Evolutionary conservation across 1,140 invertebrate species (phyloP), one percentile per base, ranked within the genome.

Genomic region (Magallana angulata): DNA sequence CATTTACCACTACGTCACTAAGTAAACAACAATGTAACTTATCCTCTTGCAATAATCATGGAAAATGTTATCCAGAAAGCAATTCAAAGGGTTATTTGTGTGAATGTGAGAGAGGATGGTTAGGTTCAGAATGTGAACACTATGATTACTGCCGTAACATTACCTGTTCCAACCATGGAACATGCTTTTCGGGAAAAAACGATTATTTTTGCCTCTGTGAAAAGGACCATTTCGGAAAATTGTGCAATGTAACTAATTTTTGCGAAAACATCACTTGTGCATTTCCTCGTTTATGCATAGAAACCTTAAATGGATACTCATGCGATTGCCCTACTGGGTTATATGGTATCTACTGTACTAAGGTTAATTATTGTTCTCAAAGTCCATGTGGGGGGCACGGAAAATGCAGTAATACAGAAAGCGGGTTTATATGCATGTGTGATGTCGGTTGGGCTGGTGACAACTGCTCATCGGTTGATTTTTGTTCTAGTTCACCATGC

Each of bases 381-480:
- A 60, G 16, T 56, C 2, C 57, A 36, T 87, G 86, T 76, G 36
- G 57, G 18, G 11, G 76, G 62, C n/a, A 36, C n/a, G 86, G 86
- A 57, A 30, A 7, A 4, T 87, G 86, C 59, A n/a, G 59, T 11
- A 82, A 84, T n/a, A 84, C 6, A 64, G 64, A n/a, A 7, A 57
- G 24, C 24, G 9, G 24, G 9, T 84, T 57, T 80, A 24, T 16
- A 24, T 24, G 24, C 24, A 24, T 24, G 24, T 24, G 24, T 24
- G 24, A 24, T 57, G 59, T 11, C 30, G 86, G 82, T n/a, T 87
- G 80, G 76, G 82, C 58, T 56, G 36, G 87, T 14, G 48, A 82
- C 3, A 76, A 16, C n/a, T n/a, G n/a, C n/a, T n/a, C n/a, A n/a
- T n/a, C n/a, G n/a, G n/a, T n/a, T n/a, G n/a, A n/a, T n/a, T n/a